Base-by-base conservation (phyloP, 2,113 vertebrate species). In the Falcunculus frontatus region DNA sequence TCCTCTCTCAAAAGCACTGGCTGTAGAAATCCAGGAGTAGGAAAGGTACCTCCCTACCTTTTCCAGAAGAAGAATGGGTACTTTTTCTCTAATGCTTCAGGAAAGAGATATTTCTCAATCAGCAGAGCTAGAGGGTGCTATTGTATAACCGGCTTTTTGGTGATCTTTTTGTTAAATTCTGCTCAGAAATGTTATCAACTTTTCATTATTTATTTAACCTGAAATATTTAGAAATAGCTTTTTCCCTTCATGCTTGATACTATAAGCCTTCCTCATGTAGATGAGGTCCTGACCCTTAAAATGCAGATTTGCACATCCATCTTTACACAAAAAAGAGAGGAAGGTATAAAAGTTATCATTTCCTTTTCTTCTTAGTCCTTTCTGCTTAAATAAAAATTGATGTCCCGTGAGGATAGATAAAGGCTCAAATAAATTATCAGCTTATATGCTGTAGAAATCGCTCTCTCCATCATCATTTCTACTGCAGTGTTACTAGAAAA, bases 121-220 rank as follows among this genome's bases (percentile, higher is more conserved):
- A 69, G 65, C 37, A 89, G 76, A 87, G 91, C 84, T 95, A 97
- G 97, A 95, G 95, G 96, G 96, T 85, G 94, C 96, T 97, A 21
- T 96, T 95, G 95, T 87, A 95, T 76, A 97, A 57, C n/a, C 63
- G 5, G 1, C 32, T 42, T 37, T 22, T 26, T 44, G n/a, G 33
- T 0, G 0, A 14, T 32, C 47, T 79, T 64, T 78, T 42, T 90
- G 53, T 41, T 29, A 1, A 72, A 77, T 65, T 84, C 46, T 76
- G 27, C 49, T 62, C 41, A 55, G 60, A 77, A 37, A 68, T 52
- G 10, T 70, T 84, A 59, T 13, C 47, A 68, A 56, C 9, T 60
- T 84, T 56, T 87, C 60, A 39, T 47, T 67, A 55, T 56, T 55
- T 70, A 41, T 88, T 68, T 81, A 80, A 84, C 33, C 11, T 68